These are phyloP conservation scores for Atlantisia rogersi DNA, from an alignment of 2,113 vertebrate species.

Conservation along the genomic window DNA sequence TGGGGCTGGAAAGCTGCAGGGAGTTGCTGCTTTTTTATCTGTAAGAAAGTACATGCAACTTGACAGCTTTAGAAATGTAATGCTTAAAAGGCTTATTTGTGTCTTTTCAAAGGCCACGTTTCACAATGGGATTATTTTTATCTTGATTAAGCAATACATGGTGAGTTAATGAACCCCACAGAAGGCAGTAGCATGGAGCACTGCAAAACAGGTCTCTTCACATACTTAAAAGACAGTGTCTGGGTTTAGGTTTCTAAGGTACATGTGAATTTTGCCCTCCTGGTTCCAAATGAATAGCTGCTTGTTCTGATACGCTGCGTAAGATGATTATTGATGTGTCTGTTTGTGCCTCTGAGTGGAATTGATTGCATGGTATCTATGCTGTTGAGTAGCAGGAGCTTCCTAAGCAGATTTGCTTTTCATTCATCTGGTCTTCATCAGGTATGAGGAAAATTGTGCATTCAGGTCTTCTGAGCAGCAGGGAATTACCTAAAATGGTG, in stretches of 20 bases:
- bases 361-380: background rate
- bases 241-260: background rate
- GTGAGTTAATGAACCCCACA: background rate
- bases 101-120: background rate
- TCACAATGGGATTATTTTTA: background rate
- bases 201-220: background rate
- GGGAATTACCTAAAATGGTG: background rate
- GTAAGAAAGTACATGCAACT: background rate
- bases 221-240: background rate
- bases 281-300: background rate
- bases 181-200: background rate
- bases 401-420: background rate
- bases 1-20: constrained; percentile 19
- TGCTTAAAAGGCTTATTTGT: background rate
- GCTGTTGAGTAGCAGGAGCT: background rate
- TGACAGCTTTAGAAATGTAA: background rate
- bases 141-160: background rate
- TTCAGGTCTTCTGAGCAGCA: background rate
- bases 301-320: background rate
- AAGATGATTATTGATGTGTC: background rate
- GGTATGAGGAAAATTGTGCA: background rate
- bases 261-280: background rate
- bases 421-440: fast-evolving
- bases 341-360: background rate
- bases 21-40: constrained; percentile 17